Evolutionary conservation across 2,888 invertebrate genomes (phyloP), one percentile per base, ranked within the genome.

Genomic region (Parnassius apollo): DNA sequence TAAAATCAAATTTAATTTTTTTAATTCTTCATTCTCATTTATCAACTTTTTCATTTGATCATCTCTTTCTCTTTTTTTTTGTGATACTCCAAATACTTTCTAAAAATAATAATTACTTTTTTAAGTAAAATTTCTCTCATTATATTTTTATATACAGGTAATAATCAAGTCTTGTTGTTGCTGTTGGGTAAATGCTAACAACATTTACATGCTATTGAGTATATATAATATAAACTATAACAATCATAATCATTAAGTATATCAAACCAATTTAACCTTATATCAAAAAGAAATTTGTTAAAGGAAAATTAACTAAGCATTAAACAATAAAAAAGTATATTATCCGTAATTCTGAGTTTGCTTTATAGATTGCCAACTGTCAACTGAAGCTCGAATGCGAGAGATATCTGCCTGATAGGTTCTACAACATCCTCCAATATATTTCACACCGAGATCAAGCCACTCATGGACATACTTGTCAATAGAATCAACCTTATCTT

Each of bases 361-460:
- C 22, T 50, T 51, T 18, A 4, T 2, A 51, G 51, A 51, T 59
- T 73, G 59, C 83, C 85, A 86, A 42, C 65, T 68, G 55, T 76
- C 61, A 2, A 83, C 82, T 71, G 82, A 69, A 22, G 66, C 68
- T 35, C 72, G 70, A 65, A 97, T 96, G 58, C 93, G 91, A 25
- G 89, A 86, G 58, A 98, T 94, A 78, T 98, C 97, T 4, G 94
- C 91, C 0, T 96, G 95, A 69, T 94, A 94, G 0, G 97, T 96
- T 70, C 97, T 92, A 84, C 98, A 99, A 77, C 98, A 99, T 0
- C 98, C 75, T 13, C 98, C 98, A 56, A 98, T 92, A 78, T 95
- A 96, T 64, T 92, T 93, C 1, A 96, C 96, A 1, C 98, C 98
- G 9, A 95, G 77, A 63, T 95, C 92, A 35, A 96, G 79, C 98